Conservation (phyloP, 2,113 vertebrate species). For the Corythaeola cristata region DNA sequence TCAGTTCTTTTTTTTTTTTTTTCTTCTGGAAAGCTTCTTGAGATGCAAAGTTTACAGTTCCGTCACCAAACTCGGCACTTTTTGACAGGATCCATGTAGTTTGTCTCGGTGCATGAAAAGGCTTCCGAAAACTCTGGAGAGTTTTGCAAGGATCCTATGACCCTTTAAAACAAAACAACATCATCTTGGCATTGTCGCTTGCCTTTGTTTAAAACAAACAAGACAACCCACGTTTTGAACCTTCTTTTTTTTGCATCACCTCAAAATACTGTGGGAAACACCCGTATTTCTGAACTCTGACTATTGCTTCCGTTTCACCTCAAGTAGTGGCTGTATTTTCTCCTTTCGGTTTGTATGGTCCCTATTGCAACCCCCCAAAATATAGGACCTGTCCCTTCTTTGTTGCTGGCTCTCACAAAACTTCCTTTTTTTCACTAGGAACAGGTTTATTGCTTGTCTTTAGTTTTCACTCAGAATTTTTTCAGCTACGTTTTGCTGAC, state of each 20-base stretch:
- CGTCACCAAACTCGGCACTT: conserved; percentile 91
- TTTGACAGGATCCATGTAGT: conserved; percentile 86
- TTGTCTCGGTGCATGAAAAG: conserved; percentile 82
- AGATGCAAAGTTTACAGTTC: not conserved
- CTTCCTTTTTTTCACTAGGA: not conserved
- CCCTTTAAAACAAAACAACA: conserved; percentile 75
- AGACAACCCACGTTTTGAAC: rapidly evolving
- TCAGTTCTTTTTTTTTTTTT: not conserved
- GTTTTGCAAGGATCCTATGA: conserved; percentile 93
- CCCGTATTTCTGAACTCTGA: not conserved
- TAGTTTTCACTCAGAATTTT: not conserved
- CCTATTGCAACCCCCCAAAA: not conserved
- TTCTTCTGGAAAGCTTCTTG: not conserved
- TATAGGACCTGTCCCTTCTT: not conserved
- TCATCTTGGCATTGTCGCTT: not conserved
- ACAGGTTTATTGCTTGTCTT: not conserved
- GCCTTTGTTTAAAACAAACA: not conserved
- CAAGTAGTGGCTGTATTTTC: not conserved
- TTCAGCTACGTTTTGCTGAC: not conserved
- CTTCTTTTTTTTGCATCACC: not conserved
- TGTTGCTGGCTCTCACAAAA: not conserved
- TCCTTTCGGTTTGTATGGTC: not conserved
- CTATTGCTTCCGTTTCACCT: not conserved
- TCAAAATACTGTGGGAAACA: not conserved
- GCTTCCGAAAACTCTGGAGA: conserved; percentile 91